Conservation (phyloP, 2,797 vertebrate genomes). For the Bovichtus variegatus region DNA sequence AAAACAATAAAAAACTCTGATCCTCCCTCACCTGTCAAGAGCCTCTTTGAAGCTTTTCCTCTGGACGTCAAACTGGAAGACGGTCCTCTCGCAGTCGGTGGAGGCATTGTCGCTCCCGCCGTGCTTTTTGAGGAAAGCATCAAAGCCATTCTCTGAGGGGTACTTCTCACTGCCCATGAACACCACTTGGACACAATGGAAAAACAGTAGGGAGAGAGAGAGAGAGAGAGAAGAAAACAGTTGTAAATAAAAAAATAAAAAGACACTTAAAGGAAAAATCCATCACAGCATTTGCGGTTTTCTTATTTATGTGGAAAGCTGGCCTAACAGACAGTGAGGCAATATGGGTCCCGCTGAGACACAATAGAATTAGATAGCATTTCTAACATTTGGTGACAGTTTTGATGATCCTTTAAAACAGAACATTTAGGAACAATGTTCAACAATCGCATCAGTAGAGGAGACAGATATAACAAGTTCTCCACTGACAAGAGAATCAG, state of each 20-base stretch:
- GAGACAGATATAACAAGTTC: constrained; percentile 35
- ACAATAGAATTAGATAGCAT: constrained; percentile 24
- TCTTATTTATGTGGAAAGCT: constrained; percentile 33
- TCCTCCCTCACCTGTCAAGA: constrained; percentile 90
- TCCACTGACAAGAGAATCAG: constrained; percentile 42
- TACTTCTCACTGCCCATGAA: constrained; percentile 99
- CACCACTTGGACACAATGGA: constrained; percentile 87
- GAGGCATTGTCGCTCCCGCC: constrained; percentile 96
- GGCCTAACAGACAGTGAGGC: constrained; percentile 24
- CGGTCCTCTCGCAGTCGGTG: constrained; percentile 94
- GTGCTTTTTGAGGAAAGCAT: constrained; percentile 96
- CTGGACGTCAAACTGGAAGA: constrained; percentile 97
- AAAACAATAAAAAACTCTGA: constrained; percentile 36
- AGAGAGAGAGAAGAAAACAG: not conserved
- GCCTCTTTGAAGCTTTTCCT: constrained; percentile 96
- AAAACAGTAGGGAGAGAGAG: not conserved
- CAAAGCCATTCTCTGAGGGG: constrained; percentile 96
- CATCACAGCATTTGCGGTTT: constrained; percentile 9
- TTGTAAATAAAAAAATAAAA: not conserved
- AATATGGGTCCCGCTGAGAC: constrained; percentile 27
- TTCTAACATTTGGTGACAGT: constrained; percentile 44
- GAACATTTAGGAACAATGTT: constrained; percentile 45
- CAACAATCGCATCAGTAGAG: constrained; percentile 27
- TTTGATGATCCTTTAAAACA: constrained; percentile 50
- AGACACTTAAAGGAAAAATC: constrained; percentile 15